These are phyloP conservation scores for Hydrocynus forskahlii DNA, from an alignment of 2,797 vertebrate species.

Conservation along the genomic window DNA sequence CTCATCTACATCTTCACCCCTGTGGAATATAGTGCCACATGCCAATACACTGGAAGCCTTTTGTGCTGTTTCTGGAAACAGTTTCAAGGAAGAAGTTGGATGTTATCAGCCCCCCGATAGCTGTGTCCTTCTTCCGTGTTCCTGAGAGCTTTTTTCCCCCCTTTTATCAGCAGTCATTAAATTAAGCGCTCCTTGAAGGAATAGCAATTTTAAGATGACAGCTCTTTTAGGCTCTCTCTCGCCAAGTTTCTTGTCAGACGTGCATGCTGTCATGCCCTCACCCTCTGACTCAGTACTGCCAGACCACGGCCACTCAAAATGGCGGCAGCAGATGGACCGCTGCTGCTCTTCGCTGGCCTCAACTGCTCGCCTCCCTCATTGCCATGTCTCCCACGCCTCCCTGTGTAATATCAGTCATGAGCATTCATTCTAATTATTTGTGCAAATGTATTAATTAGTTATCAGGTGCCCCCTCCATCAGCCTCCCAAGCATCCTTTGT, in stretches of 20 bases:
- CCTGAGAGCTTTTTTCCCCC: not conserved
- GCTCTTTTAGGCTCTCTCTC: constrained; percentile 30
- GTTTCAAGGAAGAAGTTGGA: not conserved
- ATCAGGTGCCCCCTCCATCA: constrained; percentile 81
- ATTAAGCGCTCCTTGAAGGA: not conserved
- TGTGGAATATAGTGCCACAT: not conserved
- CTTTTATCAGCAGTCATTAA: constrained; percentile 7
- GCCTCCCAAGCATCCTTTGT: constrained; percentile 82
- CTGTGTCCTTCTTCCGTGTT: not conserved
- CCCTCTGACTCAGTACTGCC: constrained; percentile 39
- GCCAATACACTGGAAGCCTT: not conserved
- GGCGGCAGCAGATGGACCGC: constrained; percentile 51
- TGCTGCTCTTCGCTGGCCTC: constrained; percentile 61
- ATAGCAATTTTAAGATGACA: constrained; percentile 38
- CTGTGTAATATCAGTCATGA: constrained; percentile 84
- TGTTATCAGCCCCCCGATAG: not conserved
- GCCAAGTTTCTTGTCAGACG: constrained; percentile 33
- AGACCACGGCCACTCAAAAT: constrained; percentile 48
- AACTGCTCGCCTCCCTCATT: constrained; percentile 76
- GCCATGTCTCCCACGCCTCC: constrained; percentile 77
- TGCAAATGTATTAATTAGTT: constrained; percentile 86
- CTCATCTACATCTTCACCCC: constrained; percentile 9
- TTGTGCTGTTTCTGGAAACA: constrained; percentile 17
- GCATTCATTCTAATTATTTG: constrained; percentile 86
- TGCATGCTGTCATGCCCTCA: constrained; percentile 46